Evolutionary conservation across 2,797 vertebrate species (phyloP).

Genomic region (Smutsia gigantea): DNA sequence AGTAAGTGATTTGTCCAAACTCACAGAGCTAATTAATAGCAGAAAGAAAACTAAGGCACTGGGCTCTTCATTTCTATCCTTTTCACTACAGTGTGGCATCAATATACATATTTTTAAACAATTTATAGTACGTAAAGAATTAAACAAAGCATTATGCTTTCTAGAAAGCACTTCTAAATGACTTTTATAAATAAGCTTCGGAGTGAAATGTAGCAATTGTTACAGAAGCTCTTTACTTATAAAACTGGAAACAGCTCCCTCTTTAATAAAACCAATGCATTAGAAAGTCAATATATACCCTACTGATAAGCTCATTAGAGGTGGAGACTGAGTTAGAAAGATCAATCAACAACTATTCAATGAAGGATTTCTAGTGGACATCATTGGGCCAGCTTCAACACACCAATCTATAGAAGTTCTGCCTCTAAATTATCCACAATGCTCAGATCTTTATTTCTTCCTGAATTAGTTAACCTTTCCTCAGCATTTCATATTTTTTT

Average conservation of each 20-base stretch:
- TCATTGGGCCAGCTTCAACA: neutral
- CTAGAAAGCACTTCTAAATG: constrained; percentile 56
- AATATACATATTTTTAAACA: constrained; percentile 31
- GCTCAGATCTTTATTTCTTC: constrained; percentile 61
- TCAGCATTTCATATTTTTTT: constrained; percentile 60
- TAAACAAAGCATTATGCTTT: constrained; percentile 76
- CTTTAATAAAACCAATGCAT: constrained; percentile 82
- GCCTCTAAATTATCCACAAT: constrained; percentile 50
- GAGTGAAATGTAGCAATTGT: constrained; percentile 49
- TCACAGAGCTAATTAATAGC: neutral
- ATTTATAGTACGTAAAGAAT: constrained; percentile 51
- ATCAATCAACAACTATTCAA: constrained; percentile 71
- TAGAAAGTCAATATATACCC: constrained; percentile 75
- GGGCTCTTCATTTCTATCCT: neutral
- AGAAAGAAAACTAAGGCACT: neutral
- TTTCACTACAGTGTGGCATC: neutral
- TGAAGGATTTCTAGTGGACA: constrained; percentile 72
- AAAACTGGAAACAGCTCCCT: constrained; percentile 74
- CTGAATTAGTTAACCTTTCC: constrained; percentile 47
- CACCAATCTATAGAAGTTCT: neutral
- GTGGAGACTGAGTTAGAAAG: constrained; percentile 76
- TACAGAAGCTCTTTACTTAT: constrained; percentile 58
- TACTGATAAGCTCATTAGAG: constrained; percentile 81
- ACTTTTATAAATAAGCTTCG: constrained; percentile 71
- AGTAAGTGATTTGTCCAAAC: neutral